phyloP scores from a whole-genome alignment of 37 sponge, comb jelly and placozoan species.

The Geodia barretti region DNA sequence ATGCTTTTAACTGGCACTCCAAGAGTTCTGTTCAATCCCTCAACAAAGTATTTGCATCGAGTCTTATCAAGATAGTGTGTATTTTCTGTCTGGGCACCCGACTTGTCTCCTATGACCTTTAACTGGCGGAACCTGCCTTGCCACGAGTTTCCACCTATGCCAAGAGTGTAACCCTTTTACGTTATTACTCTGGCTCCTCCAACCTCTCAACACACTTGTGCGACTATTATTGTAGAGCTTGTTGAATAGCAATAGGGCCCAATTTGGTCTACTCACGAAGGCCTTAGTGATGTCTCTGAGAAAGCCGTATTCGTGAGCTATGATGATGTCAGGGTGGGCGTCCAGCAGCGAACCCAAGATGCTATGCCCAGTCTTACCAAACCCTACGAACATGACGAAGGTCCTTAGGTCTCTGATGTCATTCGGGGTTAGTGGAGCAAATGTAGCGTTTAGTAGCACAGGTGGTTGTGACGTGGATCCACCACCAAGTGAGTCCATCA shows the following conservation, averaged over 20 bases:
- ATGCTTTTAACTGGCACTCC: slow-evolving; percentile 10
- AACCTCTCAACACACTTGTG: neutral
- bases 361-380: slow-evolving; percentile 37
- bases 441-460: neutral
- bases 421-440: neutral
- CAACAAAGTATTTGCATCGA: neutral
- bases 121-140: slow-evolving; percentile 29
- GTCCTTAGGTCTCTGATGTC: slow-evolving; percentile 1
- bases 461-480: neutral
- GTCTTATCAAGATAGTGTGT: neutral
- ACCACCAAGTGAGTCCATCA: neutral
- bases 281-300: neutral
- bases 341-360: slow-evolving; percentile 31
- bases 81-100: slow-evolving; percentile 3
- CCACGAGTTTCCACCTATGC: slow-evolving; percentile 14
- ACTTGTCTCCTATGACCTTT: slow-evolving; percentile 38
- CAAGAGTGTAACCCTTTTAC: slow-evolving; percentile 34
- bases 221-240: slow-evolving; percentile 18
- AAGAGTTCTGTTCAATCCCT: neutral
- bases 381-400: slow-evolving; percentile 37
- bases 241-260: slow-evolving; percentile 3
- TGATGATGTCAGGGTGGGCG: slow-evolving; percentile 43
- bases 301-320: slow-evolving; percentile 26
- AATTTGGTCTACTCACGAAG: neutral
- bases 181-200: neutral